A percentile compares a stretch with the other conserved stretches of the same genome.
These are phyloP conservation scores for Apodemia mormo DNA, from an alignment of 2,888 invertebrate genomes.

Conservation along the genomic window DNA sequence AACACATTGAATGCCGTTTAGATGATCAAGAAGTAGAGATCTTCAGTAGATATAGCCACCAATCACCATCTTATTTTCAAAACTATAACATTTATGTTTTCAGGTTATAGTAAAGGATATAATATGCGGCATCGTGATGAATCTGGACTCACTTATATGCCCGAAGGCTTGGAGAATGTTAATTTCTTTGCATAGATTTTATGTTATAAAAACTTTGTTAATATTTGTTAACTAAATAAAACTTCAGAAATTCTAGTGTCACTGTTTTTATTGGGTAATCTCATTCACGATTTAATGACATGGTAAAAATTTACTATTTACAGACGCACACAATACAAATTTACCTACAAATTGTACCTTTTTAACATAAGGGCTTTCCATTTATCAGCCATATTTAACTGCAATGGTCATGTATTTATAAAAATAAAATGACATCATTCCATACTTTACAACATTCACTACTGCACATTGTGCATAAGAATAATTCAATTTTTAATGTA, in stretches of 20 bases:
- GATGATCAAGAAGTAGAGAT: too few species aligned
- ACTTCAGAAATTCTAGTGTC: slow-evolving; percentile 52
- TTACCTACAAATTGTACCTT: slow-evolving; percentile 74
- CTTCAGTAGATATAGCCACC: too few species aligned
- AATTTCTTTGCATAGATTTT: slow-evolving; percentile 75
- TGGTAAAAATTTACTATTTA: slow-evolving; percentile 78
- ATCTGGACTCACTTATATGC: slow-evolving; percentile 84
- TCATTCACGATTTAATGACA: slow-evolving; percentile 74
- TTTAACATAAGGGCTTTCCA: slow-evolving; percentile 47
- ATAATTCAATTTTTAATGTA: slow-evolving; percentile 25
- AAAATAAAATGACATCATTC: slow-evolving; percentile 74
- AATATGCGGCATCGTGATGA: slow-evolving; percentile 79
- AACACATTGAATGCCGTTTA: too few species aligned
- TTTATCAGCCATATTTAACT: slow-evolving; percentile 20
- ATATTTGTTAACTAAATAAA: slow-evolving; percentile 22
- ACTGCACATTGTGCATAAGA: slow-evolving; percentile 68
- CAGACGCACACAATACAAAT: slow-evolving; percentile 70
- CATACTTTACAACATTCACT: slow-evolving; percentile 68
- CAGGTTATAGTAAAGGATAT: slow-evolving; percentile 85
- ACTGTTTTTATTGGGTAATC: slow-evolving; percentile 77
- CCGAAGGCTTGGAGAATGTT: slow-evolving; percentile 83
- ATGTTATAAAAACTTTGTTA: slow-evolving; percentile 15
- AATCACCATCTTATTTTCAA: neutral
- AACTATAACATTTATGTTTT: slow-evolving; percentile 32
- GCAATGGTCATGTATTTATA: slow-evolving; percentile 62